A percentile compares a stretch with the other conserved stretches of the same genome.
phyloP scores from a whole-genome alignment of 2,113 vertebrate genomes.

The Caracal caracal region DNA sequence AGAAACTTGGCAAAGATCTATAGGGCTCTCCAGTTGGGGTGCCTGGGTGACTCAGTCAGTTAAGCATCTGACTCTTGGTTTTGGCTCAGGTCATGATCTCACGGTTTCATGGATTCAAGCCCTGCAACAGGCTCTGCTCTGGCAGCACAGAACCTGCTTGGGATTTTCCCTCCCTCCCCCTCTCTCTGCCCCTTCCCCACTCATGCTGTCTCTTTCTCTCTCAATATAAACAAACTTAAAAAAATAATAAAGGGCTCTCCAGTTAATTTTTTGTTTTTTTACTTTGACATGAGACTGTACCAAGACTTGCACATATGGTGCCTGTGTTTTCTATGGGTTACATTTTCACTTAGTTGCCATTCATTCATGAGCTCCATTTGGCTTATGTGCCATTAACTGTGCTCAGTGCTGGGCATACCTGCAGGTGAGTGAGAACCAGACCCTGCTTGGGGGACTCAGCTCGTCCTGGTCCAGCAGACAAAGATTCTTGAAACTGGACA shows the following conservation, averaged over 20 bases:
- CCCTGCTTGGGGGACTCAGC: not conserved
- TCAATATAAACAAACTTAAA: too few species aligned
- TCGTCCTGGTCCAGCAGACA: not conserved
- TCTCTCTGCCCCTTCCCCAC: too few species aligned
- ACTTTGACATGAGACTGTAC: not conserved
- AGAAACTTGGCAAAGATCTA: constrained; percentile 24
- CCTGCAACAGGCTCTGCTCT: too few species aligned
- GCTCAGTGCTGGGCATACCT: not conserved
- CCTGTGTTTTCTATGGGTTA: fast-evolving
- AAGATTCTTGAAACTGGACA: not conserved
- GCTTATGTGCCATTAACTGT: not conserved
- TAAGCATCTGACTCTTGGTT: too few species aligned
- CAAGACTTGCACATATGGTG: not conserved
- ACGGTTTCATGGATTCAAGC: too few species aligned
- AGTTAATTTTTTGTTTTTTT: not conserved
- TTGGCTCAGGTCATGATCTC: too few species aligned
- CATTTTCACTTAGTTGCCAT: not conserved
- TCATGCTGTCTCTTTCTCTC: too few species aligned
- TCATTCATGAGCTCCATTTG: not conserved
- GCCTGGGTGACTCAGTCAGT: too few species aligned
- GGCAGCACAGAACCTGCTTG: too few species aligned
- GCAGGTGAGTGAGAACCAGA: not conserved
- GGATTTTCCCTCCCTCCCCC: too few species aligned
- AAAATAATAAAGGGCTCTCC: not conserved
- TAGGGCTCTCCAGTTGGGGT: not conserved